Base-by-base conservation (phyloP, 2,113 vertebrate species). In the Aegotheles bennettii region DNA sequence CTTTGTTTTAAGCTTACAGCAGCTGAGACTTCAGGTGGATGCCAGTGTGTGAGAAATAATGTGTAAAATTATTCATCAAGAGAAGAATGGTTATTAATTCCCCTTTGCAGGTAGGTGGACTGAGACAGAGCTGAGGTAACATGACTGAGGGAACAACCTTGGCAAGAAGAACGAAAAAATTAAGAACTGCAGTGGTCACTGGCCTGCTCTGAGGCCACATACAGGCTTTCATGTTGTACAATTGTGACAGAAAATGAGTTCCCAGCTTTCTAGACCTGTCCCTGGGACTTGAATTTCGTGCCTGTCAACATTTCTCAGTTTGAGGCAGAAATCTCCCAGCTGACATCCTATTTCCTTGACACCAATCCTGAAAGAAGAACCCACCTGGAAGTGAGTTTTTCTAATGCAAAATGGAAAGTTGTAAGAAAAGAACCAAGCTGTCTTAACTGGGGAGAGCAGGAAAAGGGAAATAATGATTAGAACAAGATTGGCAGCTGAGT, bases 321-420 rank as follows among this genome's bases (percentile, higher is more conserved):
- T 81, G 92, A 97, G 69, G 51, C 82, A 92, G 87, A 95, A 90
- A 92, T 84, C 38, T 92, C 78, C 94, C 84, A 92, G 95, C 76
- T 94, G 87, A 77, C 45, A 71, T 85, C 79, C 87, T 81, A 59
- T 82, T 97, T 97, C 90, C 88, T 93, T 38, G 16, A 93, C 68
- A 94, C 71, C 31, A 31, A 87, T 93, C 81, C 79, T 91, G 93
- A 95, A 92, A 85, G 94, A 96, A 87, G 54, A 60, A 91, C 91
- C 45, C 71, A 87, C 89, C 45, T 78, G 87, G 69, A 96, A 89
- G 75, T 8, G 15, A 43, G 42, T 86, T 92, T 82, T 96, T 80
- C 76, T 94, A 78, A 63, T 92, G 73, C 94, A 97, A 96, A 93
- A 95, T 45, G 28, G 15, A 42, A 84, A 94, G 31, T 29, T 42